Percentiles rank a stretch among this genome's conserved stretches.
Conservation (phyloP, 2,113 vertebrate genomes). For the Calyptomena viridis region DNA sequence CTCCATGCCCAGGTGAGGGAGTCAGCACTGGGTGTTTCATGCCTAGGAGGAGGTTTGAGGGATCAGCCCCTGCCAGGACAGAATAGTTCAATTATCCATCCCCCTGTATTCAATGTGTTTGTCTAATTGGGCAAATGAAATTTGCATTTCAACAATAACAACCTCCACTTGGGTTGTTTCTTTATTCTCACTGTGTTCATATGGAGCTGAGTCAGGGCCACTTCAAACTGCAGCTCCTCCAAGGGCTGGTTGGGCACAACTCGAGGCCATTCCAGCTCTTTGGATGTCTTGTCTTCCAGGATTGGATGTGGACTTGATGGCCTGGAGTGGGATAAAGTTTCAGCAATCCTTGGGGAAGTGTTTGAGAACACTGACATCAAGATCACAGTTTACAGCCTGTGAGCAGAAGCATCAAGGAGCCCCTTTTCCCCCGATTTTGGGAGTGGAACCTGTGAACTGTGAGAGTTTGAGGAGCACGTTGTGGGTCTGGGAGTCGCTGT, state of each 20-base stretch:
- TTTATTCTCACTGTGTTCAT: background rate
- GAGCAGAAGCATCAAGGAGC: background rate
- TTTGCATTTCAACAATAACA: background rate
- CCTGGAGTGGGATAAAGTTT: slow-evolving; percentile 84
- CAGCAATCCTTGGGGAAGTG: slow-evolving; percentile 82
- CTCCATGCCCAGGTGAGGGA: slow-evolving; percentile 89
- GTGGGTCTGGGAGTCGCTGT: background rate
- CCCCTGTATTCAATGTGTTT: background rate
- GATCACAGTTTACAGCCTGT: slow-evolving; percentile 88
- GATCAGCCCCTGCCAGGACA: background rate
- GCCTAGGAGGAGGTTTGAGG: background rate
- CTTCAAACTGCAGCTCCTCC: background rate
- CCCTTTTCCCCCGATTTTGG: background rate
- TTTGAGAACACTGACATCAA: slow-evolving; percentile 82
- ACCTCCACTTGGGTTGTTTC: background rate
- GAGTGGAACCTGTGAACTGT: background rate
- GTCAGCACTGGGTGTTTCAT: background rate
- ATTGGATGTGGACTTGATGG: slow-evolving; percentile 93
- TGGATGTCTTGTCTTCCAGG: slow-evolving; percentile 69
- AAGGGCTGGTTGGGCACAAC: background rate
- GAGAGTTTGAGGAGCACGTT: background rate
- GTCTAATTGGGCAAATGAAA: background rate
- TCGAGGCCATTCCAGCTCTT: background rate
- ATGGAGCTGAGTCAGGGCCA: too few species aligned
- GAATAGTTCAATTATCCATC: background rate